Percentiles rank a stretch among this genome's conserved stretches.
phyloP scores from a whole-genome alignment of 1,140 invertebrate species.

The Pseudomyrmex concolor region DNA sequence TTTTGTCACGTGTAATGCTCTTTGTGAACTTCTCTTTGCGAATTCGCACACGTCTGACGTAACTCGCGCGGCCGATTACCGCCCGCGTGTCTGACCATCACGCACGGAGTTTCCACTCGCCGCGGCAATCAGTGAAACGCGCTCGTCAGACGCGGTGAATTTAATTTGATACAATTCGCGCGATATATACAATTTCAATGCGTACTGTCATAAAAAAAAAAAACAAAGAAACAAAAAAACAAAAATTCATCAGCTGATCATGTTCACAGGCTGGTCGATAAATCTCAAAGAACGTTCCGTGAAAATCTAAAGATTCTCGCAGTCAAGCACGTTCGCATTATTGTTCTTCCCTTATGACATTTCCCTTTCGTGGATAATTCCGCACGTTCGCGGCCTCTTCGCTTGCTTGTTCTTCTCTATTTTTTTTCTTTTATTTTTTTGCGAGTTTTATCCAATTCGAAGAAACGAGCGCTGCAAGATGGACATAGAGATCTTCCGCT shows the following conservation, averaged over 20 bases:
- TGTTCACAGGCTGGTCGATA: background rate
- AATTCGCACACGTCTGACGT: too few relatives aligned
- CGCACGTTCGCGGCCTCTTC: background rate
- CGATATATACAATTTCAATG: too few relatives aligned
- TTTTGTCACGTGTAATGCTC: background rate
- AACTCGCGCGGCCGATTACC: too few relatives aligned
- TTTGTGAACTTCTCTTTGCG: too few relatives aligned
- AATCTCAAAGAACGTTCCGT: background rate
- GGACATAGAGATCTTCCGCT: background rate
- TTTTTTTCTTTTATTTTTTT: background rate
- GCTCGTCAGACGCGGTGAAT: too few relatives aligned
- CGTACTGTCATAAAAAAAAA: too few relatives aligned
- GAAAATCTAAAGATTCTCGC: background rate
- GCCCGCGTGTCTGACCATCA: too few relatives aligned
- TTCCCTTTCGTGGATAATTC: constrained; percentile 1
- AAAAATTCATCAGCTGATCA: too few relatives aligned
- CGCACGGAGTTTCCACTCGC: too few relatives aligned
- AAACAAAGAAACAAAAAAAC: too few relatives aligned
- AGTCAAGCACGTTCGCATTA: constrained; percentile 13
- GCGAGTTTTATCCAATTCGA: background rate
- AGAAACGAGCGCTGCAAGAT: background rate
- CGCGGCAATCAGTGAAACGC: too few relatives aligned
- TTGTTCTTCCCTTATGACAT: constrained; percentile 33
- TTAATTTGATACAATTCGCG: too few relatives aligned
- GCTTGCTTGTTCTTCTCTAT: background rate